Evolutionary conservation across 2,113 vertebrate species (phyloP), one percentile per base, ranked within the genome.

Genomic region (Alectura lathami): DNA sequence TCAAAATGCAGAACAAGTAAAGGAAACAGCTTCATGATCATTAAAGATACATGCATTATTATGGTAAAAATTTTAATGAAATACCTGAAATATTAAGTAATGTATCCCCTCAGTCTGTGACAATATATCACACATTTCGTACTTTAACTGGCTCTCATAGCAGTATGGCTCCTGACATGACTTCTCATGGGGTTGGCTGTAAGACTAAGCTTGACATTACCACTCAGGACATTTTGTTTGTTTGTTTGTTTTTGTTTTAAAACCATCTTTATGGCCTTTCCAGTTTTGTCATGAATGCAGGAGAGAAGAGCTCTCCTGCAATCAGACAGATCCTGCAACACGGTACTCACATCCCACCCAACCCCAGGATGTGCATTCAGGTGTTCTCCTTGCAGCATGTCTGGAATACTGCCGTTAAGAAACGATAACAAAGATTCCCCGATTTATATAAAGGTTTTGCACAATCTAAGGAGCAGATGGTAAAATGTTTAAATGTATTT

Each of bases 11-110:
- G 81, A 93, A 89, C 47, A 80, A 91, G 74, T 60, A 76, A 94
- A 16, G 6, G 85, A 96, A 97, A 51, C 77, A 29, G 18, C 81
- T 91, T 78, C 34, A 68, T 4, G 2, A 76, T 62, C 86, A 95
- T 93, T 88, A 88, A 95, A 92, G 90, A 96, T 88, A 74, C 64
- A 94, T 88, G 70, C 54, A 81, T 70, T 80, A 89, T 88, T 95
- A 91, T 3, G 24, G n/a, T 26, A 67, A 94, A 93, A 67, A 83
- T 76, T 91, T 78, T 96, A 83, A 97, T 96, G 73, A 87, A 87
- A 60, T 36, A 14, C 21, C 14, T n/a, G n/a, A n/a, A n/a, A n/a
- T n/a, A n/a, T n/a, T n/a, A n/a, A n/a, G n/a, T n/a, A n/a, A n/a
- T n/a, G n/a, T n/a, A n/a, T n/a, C n/a, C n/a, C 17, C 4, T 60